Evolutionary conservation across 2,797 vertebrate genomes (phyloP).

Genomic region (Halcyon badia): DNA sequence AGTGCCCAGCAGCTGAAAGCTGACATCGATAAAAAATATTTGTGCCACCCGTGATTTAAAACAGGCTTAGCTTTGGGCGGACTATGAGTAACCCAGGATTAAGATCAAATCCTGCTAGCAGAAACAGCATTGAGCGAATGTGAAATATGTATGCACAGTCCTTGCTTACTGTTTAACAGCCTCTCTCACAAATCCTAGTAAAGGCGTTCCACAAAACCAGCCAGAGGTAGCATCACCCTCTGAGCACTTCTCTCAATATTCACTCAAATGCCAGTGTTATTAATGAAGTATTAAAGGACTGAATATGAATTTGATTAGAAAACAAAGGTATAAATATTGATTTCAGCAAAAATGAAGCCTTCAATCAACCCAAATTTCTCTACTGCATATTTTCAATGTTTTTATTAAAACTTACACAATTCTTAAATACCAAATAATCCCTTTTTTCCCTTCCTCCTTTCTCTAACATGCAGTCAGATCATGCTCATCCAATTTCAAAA

Average conservation of each 20-base stretch:
- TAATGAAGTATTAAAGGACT: background rate
- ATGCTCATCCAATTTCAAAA: background rate
- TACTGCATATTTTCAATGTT: rapidly evolving
- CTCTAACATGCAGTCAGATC: background rate
- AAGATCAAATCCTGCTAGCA: conserved; percentile 1
- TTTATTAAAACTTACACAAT: background rate
- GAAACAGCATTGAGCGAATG: background rate
- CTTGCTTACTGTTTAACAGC: background rate
- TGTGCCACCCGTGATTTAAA: background rate
- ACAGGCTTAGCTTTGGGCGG: background rate
- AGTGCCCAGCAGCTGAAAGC: background rate
- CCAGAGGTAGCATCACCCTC: background rate
- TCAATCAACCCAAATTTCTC: background rate
- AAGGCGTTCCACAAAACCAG: background rate
- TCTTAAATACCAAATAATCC: background rate
- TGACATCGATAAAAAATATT: background rate
- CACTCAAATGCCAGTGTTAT: background rate
- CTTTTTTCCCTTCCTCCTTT: background rate
- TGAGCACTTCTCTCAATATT: background rate
- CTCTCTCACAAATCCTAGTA: background rate
- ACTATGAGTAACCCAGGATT: background rate
- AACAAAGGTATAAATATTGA: background rate
- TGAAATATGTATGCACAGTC: background rate
- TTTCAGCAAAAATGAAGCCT: background rate
- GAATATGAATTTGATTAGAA: background rate